These are phyloP conservation scores for Penaeus indicus DNA, from an alignment of 1,140 invertebrate genomes.

Conservation along the genomic window DNA sequence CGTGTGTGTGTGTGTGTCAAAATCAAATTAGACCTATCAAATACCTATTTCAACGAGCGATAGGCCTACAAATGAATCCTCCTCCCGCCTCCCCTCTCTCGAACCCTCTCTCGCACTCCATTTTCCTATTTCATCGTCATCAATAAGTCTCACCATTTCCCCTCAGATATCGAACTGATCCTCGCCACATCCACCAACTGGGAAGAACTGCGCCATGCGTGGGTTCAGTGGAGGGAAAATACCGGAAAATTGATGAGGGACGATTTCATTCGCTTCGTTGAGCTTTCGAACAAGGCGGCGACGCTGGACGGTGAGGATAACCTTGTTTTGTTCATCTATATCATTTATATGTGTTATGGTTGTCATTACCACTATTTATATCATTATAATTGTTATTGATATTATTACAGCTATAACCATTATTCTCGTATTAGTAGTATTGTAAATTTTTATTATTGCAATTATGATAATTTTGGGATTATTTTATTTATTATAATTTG, in stretches of 20 bases:
- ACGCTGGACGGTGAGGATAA: conserved; percentile 44
- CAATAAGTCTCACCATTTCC: not conserved
- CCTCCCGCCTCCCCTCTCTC: not conserved
- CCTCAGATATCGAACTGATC: conserved; percentile 63
- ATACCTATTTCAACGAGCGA: too few species aligned
- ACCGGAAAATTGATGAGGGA: conserved; percentile 45
- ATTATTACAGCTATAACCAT: too few species aligned
- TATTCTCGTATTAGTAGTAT: too few species aligned
- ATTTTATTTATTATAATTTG: too few species aligned
- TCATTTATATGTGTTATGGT: not conserved
- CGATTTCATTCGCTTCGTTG: conserved; percentile 43
- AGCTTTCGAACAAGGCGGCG: conserved; percentile 55
- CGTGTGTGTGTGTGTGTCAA: too few species aligned
- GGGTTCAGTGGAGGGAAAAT: conserved; percentile 57
- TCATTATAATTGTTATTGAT: not conserved
- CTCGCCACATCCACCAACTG: conserved; percentile 44
- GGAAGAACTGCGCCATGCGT: conserved; percentile 49
- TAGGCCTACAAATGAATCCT: too few species aligned
- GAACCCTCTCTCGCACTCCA: too few species aligned
- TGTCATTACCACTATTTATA: not conserved
- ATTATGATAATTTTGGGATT: too few species aligned
- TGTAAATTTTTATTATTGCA: too few species aligned
- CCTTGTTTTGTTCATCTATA: not conserved
- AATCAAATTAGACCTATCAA: too few species aligned
- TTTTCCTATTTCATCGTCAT: not conserved